Evolutionary conservation across 2,797 vertebrate genomes (phyloP).

Genomic region (Ctenochaetus hawaiiensis): DNA sequence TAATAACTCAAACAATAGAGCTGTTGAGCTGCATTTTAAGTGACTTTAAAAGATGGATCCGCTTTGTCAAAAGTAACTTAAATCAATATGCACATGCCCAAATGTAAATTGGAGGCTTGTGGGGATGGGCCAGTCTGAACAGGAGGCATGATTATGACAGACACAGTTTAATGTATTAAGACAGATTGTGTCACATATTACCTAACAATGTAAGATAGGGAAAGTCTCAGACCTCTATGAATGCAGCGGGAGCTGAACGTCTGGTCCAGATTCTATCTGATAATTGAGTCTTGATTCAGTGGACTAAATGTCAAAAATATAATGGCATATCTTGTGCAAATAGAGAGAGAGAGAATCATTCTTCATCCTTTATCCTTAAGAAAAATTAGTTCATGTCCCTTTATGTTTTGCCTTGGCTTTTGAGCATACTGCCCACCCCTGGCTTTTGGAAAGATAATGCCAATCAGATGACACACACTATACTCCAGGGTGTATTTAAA

Average conservation of each 20-base stretch:
- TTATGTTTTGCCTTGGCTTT: neutral
- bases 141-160: neutral
- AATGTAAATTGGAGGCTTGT: neutral
- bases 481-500: neutral
- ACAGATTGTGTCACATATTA: neutral
- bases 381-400: neutral
- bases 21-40: neutral
- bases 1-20: conserved; percentile 2
- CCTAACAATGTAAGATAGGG: neutral
- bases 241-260: neutral
- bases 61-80: neutral
- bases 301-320: neutral
- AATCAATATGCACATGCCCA: neutral
- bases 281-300: neutral
- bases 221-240: conserved; percentile 1
- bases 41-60: neutral
- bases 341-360: neutral
- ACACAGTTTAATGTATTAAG: neutral
- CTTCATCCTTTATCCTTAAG: neutral
- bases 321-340: neutral
- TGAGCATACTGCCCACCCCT: neutral
- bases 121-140: neutral
- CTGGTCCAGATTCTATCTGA: neutral
- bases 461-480: neutral
- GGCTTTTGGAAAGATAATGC: neutral